Base-by-base conservation (phyloP, 2,797 vertebrate species). In the Australoheros facetus region DNA sequence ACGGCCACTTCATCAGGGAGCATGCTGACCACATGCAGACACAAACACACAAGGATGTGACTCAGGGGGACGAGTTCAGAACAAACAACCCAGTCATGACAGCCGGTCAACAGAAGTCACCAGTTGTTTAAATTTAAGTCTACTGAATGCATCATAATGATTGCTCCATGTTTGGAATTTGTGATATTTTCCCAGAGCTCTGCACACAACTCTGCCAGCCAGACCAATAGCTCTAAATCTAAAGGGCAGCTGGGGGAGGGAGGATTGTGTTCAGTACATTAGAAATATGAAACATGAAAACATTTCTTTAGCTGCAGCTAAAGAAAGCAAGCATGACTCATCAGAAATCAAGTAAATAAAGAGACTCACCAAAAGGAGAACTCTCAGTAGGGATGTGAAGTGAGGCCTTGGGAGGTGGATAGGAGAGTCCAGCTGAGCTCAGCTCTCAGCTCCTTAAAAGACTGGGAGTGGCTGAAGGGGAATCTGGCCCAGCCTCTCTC, bases 401-500 rank as follows among this genome's bases (percentile, higher is more conserved):
- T 57, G 58, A 39, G 64, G 39, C 5, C 32, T 81, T 54, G 51
- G 74, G 86, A 69, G 48, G n/a, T 45, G 51, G 56, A 39, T 19
- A 71, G 26, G 37, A 71, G 77, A 71, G 79, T 77, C 81, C 78
- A 69, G 69, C 81, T 48, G 69, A 59, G 81, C 71, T 77, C 74
- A 81, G 79, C 71, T 66, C 57, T 77, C 74, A 80, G 77, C 71
- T 51, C 58, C 89, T 84, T 86, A 56, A 87, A 88, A 73, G 51
- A 77, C 62, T 58, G 81, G 87, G 90, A 90, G 84, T 78, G 83
- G 80, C 79, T 28, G 7, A 62, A 69, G 70, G 76, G 81, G 80
- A 88, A 73, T 83, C 62, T 84, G 80, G 64, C 83, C 85, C 80
- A 73, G 81, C 75, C 85, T 78, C 55, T 71, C 78, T 83, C 84